phyloP scores from a whole-genome alignment of 2,113 vertebrate species.

The Thamnaconus septentrionalis region DNA sequence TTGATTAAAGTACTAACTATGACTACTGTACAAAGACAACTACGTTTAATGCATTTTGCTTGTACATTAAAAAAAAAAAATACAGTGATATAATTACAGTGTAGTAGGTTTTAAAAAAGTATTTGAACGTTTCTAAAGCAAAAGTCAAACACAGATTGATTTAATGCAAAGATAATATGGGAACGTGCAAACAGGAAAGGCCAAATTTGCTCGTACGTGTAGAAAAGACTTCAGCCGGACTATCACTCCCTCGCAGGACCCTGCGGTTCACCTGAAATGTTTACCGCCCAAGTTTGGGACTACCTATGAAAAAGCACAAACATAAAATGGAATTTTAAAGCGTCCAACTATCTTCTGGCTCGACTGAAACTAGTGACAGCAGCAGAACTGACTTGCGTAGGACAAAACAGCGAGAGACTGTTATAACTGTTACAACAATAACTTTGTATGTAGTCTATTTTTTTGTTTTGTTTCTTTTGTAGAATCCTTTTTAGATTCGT shows the following conservation, averaged over 20 bases:
- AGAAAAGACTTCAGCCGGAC: slow-evolving; percentile 58
- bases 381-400: slow-evolving; percentile 70
- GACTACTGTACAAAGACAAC: slow-evolving; percentile 73
- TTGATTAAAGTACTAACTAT: slow-evolving; percentile 73
- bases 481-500: slow-evolving; percentile 73
- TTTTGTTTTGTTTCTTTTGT: slow-evolving; percentile 69
- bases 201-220: slow-evolving; percentile 67
- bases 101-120: slow-evolving; percentile 55
- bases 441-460: slow-evolving; percentile 74
- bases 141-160: slow-evolving; percentile 51
- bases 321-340: slow-evolving; percentile 60
- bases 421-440: slow-evolving; percentile 76
- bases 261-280: slow-evolving; percentile 54
- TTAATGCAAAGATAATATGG: slow-evolving; percentile 64
- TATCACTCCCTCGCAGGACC: slow-evolving; percentile 55
- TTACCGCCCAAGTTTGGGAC: slow-evolving; percentile 56
- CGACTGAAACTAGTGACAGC: slow-evolving; percentile 67
- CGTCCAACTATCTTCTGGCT: slow-evolving; percentile 52
- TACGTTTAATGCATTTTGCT: slow-evolving; percentile 69
- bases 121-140: slow-evolving; percentile 40
- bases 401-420: slow-evolving; percentile 76
- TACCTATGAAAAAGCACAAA: slow-evolving; percentile 76
- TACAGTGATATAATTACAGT: slow-evolving; percentile 14
- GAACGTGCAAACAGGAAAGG: slow-evolving; percentile 69
- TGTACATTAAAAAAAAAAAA: slow-evolving; percentile 69